A percentile compares a stretch with the other conserved stretches of the same genome.
Evolutionary conservation across 2,888 invertebrate genomes (phyloP).

Genomic region (Drosophila prostipennis): DNA sequence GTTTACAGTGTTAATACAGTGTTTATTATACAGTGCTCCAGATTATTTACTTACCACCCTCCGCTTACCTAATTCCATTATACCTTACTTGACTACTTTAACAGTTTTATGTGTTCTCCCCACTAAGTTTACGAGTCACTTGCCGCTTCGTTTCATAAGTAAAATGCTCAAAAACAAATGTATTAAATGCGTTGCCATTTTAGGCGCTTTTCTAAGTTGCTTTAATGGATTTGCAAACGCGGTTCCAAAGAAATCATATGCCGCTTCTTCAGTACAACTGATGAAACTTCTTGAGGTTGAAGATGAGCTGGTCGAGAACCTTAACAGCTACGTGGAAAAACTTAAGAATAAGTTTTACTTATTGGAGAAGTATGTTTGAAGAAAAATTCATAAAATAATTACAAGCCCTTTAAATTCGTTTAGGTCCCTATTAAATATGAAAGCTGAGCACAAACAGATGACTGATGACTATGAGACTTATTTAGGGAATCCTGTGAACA

Average conservation of each 20-base stretch:
- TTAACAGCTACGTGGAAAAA: slow-evolving; percentile 21
- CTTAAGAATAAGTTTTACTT: slow-evolving; percentile 32
- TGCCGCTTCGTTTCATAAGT: not conserved
- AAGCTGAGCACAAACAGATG: slow-evolving; percentile 13
- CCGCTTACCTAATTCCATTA: not conserved
- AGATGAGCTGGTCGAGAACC: slow-evolving; percentile 28
- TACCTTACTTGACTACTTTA: not conserved
- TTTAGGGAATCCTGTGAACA: slow-evolving; percentile 45
- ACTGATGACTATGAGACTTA: slow-evolving; percentile 18
- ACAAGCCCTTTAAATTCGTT: accelerated
- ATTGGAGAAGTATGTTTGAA: slow-evolving; percentile 26
- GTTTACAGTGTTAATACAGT: too few relatives aligned
- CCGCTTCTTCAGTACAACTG: slow-evolving; percentile 35
- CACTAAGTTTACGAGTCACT: not conserved
- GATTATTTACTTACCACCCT: too few relatives aligned
- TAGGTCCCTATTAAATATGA: slow-evolving; percentile 25
- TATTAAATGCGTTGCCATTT: not conserved
- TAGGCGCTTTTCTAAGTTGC: not conserved
- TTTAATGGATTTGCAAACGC: not conserved
- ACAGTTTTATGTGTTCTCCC: not conserved
- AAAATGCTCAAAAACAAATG: not conserved
- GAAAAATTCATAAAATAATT: accelerated
- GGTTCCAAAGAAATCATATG: slow-evolving; percentile 8
- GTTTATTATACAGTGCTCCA: too few relatives aligned
- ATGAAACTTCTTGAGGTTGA: slow-evolving; percentile 35